phyloP scores from a whole-genome alignment of 2,113 vertebrate species.

The Chaetops frenatus region DNA sequence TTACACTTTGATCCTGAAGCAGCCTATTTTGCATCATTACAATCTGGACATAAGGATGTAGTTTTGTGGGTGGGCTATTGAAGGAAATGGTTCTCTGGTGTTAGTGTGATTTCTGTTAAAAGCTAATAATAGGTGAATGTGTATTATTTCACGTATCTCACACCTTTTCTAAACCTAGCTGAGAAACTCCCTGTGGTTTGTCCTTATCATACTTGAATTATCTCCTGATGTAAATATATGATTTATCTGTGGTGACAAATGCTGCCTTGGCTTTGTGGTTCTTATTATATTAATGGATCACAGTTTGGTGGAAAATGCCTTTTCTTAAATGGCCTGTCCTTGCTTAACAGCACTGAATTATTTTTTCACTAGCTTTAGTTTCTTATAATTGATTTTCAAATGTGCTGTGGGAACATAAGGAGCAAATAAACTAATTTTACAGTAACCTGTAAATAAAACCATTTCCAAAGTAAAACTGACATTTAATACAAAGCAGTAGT shows the following conservation, averaged over 20 bases:
- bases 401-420: background rate
- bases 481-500: background rate
- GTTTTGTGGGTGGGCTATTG: background rate
- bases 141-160: background rate
- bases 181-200: background rate
- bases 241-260: slow-evolving; percentile 1
- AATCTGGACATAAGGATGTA: background rate
- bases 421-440: slow-evolving; percentile 13
- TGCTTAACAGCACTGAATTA: slow-evolving; percentile 26
- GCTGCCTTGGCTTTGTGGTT: background rate
- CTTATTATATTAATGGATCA: background rate
- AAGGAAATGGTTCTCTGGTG: background rate
- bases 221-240: background rate
- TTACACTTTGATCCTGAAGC: background rate
- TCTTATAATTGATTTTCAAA: slow-evolving; percentile 24
- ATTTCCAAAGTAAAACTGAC: background rate
- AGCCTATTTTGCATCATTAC: background rate
- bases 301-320: background rate
- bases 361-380: background rate
- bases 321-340: background rate
- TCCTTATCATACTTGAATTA: background rate
- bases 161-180: background rate
- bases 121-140: background rate
- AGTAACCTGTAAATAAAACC: slow-evolving; percentile 32
- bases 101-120: background rate